phyloP scores from a whole-genome alignment of 2,797 vertebrate genomes.

The Danio kyathit region DNA sequence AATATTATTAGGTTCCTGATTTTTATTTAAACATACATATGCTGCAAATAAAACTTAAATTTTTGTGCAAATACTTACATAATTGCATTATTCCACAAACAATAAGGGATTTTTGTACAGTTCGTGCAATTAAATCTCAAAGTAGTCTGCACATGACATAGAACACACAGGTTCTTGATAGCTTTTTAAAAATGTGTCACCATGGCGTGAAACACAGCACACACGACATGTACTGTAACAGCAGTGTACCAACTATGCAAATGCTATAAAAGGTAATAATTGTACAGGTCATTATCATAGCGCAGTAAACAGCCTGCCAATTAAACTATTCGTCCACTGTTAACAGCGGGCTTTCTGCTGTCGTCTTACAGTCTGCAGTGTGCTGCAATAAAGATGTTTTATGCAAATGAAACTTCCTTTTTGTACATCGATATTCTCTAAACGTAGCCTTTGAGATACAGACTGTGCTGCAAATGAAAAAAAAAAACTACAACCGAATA shows the following conservation, averaged over 20 bases:
- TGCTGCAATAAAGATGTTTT: neutral
- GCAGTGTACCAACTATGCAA: neutral
- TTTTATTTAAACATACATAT: no score
- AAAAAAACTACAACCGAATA: neutral
- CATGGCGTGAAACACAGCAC: neutral
- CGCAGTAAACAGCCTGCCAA: neutral
- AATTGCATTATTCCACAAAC: neutral
- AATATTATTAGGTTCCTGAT: neutral
- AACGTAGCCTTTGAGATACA: neutral
- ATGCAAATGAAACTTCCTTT: no score
- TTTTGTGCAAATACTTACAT: neutral
- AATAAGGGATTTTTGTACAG: neutral
- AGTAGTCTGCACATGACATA: neutral
- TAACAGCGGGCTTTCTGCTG: neutral
- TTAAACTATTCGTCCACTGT: neutral
- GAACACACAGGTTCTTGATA: neutral
- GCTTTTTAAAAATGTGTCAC: neutral
- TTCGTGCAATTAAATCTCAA: neutral
- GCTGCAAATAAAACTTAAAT: no score
- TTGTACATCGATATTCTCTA: no score
- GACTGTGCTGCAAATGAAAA: neutral
- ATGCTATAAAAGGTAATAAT: neutral
- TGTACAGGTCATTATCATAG: neutral
- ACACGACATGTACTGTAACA: neutral
- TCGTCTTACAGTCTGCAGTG: neutral